Conservation (phyloP, 2,113 vertebrate species). For the Mus spicilegus region DNA sequence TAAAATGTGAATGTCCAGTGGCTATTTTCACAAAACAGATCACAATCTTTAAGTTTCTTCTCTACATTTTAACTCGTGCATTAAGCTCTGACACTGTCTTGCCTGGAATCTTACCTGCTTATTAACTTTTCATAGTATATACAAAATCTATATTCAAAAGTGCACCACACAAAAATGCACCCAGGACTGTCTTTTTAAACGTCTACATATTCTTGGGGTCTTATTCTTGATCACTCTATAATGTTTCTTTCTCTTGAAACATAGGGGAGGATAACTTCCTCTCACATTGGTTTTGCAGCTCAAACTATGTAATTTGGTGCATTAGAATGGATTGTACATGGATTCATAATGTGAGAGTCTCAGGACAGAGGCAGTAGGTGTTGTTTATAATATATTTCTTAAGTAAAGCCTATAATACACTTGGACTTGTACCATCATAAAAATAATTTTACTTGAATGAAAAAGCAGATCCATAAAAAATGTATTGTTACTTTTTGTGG, state of each 20-base stretch:
- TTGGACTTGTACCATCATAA: background rate
- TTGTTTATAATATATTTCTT: background rate
- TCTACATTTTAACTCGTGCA: background rate
- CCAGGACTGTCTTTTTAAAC: constrained; percentile 18
- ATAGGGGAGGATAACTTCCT: background rate
- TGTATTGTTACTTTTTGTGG: background rate
- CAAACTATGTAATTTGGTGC: background rate
- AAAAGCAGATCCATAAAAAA: background rate
- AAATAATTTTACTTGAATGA: constrained; percentile 2
- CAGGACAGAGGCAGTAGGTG: background rate
- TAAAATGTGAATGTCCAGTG: background rate
- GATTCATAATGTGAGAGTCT: background rate
- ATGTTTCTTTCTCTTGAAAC: background rate
- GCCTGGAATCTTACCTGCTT: constrained; percentile 45
- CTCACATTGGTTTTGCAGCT: background rate
- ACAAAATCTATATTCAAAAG: background rate
- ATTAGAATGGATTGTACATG: background rate
- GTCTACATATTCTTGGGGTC: background rate
- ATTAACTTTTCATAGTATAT: constrained; percentile 5
- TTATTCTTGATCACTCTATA: constrained; percentile 15
- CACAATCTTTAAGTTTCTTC: background rate
- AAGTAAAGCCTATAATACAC: background rate
- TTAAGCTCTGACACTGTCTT: background rate
- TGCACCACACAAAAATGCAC: background rate
- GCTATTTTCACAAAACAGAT: background rate